Evolutionary conservation across 2,113 vertebrate species (phyloP).

Genomic region (Halcyon senegalensis): DNA sequence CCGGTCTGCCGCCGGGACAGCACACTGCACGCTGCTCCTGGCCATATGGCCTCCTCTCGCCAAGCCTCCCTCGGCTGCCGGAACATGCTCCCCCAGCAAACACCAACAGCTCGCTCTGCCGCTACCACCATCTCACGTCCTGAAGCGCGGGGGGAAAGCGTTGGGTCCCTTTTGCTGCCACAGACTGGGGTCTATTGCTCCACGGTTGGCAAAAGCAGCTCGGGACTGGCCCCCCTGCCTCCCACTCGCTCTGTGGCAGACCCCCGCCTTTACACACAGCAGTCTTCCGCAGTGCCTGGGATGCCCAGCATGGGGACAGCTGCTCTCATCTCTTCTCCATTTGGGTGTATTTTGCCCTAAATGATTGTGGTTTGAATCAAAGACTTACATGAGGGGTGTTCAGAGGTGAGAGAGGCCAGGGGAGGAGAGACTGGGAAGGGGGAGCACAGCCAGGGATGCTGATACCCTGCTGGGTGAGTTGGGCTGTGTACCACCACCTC

Average conservation of each 20-base stretch:
- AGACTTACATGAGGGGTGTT: accelerated
- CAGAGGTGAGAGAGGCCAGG: accelerated
- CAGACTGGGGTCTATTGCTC: background rate
- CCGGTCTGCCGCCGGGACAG: background rate
- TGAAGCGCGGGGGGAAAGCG: accelerated
- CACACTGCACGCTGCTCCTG: background rate
- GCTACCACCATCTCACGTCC: background rate
- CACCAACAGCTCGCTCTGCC: background rate
- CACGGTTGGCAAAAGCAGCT: background rate
- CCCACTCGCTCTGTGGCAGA: accelerated
- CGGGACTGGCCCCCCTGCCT: accelerated
- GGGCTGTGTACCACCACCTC: background rate
- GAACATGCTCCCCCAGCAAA: background rate
- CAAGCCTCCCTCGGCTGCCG: background rate
- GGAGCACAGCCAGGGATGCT: background rate
- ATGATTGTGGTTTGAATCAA: background rate
- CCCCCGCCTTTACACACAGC: background rate
- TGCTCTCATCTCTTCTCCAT: background rate
- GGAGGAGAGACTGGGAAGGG: accelerated
- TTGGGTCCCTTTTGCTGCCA: background rate
- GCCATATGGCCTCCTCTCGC: constrained; percentile 50
- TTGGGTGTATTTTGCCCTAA: background rate
- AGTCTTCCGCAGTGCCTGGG: background rate
- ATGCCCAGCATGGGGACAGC: accelerated
- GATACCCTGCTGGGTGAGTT: background rate